These are phyloP conservation scores for Scatophagus argus DNA, from an alignment of 2,113 vertebrate genomes.

Conservation along the genomic window DNA sequence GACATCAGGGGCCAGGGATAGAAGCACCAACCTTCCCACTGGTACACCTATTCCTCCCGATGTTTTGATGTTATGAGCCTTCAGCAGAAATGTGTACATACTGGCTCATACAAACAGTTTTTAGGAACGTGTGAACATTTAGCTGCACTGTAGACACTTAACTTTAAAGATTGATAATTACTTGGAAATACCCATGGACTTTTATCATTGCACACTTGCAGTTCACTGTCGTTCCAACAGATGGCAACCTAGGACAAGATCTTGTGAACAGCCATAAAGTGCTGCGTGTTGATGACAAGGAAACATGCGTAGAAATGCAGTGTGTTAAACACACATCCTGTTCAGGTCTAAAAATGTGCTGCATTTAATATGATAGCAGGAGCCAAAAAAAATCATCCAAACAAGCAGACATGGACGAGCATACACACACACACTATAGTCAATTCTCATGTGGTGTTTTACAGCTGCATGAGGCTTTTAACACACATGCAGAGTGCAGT, in stretches of 20 bases:
- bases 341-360: not conserved
- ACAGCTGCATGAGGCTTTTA: slow-evolving; percentile 1
- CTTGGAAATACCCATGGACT: too few relatives aligned
- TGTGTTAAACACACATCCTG: not conserved
- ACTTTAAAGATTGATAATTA: not conserved
- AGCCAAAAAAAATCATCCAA: not conserved
- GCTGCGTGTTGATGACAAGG: not conserved
- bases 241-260: slow-evolving; percentile 52
- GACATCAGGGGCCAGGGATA: too few relatives aligned
- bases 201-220: not conserved
- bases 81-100: too few relatives aligned
- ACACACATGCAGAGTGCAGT: not conserved
- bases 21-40: too few relatives aligned
- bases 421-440: not conserved
- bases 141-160: too few relatives aligned
- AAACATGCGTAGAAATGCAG: not conserved
- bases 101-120: too few relatives aligned
- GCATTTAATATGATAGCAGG: not conserved
- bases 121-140: too few relatives aligned
- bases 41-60: too few relatives aligned
- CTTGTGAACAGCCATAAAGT: not conserved
- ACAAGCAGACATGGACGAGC: not conserved
- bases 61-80: too few relatives aligned
- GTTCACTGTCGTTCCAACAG: slow-evolving; percentile 49
- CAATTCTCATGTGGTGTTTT: not conserved